Evolutionary conservation across 1,140 invertebrate genomes (phyloP), one percentile per base, ranked within the genome.

Genomic region (Atta texana): DNA sequence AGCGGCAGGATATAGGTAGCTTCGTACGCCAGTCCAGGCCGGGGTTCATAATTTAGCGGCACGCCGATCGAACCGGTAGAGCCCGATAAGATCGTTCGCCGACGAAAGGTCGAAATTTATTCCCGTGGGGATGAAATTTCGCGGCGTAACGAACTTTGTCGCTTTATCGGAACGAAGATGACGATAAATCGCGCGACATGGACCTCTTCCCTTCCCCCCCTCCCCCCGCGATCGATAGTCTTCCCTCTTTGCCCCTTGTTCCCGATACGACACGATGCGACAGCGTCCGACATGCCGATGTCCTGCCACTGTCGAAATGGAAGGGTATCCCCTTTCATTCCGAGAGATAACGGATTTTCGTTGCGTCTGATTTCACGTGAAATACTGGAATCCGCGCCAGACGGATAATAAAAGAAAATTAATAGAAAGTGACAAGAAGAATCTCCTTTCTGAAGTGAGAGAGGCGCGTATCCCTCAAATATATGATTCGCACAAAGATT

Each of bases 41-140:
- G 68, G 64, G 75, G 55, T 86, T 86, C 76, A 86, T 86, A 81
- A 86, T 86, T 86, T 86, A 86, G 61, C 76, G 53, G 57, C 76
- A 51, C 49, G 63, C 55, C n/a, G 39, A 69, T 69, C 39, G 51
- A 8, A 34, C 74, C 66, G 74, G 85, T 34, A 68, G 76, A 55
- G 44, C 51, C 51, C 63, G 51, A 81, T 55, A 78, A 86, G 85
- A 81, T 86, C 76, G 64, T 31, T 14, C 61, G 18, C 53, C 61
- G 64, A 86, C 76, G 76, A 84, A 84, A 84, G 80, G 69, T 84
- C 69, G 55, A 84, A 84, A 84, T 84, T 84, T 84, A 84, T 84
- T 84, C 82, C 74, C 74, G 74, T 44, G n/a, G 74, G 74, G 59
- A 76, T 85, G 74, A 85, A 85, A 78, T 85, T 85, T 85, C 82